phyloP scores from a whole-genome alignment of 2,888 invertebrate genomes.

The Thelaira solivaga region DNA sequence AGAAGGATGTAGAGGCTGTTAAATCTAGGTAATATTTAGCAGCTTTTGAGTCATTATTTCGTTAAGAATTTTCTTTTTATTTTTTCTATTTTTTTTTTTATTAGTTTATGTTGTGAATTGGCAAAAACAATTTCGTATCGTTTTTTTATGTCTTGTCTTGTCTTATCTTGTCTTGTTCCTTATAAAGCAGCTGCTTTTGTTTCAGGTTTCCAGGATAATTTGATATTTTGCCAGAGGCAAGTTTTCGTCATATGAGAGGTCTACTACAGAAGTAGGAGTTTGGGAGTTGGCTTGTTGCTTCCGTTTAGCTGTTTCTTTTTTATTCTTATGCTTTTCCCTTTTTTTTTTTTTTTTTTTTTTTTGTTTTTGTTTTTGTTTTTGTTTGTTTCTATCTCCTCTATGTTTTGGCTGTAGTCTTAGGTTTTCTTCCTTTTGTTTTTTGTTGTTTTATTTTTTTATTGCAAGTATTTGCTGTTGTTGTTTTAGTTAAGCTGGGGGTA shows the following conservation, averaged over 20 bases:
- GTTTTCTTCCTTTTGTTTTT: conserved; percentile 4
- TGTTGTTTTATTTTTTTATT: too few relatives aligned
- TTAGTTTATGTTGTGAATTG: conserved; percentile 26
- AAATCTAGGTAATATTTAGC: conserved; percentile 15
- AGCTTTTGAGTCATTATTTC: conserved; percentile 28
- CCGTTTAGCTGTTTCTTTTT: conserved; percentile 44
- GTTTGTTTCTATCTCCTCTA: neutral
- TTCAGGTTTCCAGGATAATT: conserved; percentile 46
- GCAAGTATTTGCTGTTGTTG: too few relatives aligned
- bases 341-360: neutral
- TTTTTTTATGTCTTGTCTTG: too few relatives aligned
- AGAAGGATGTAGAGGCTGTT: neutral
- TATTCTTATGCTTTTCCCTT: conserved; percentile 5
- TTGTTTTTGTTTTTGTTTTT: too few relatives aligned
- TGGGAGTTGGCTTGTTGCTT: conserved; percentile 58
- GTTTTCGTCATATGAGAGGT: neutral
- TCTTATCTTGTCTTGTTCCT: neutral
- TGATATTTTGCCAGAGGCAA: conserved; percentile 60
- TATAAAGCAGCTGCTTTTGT: conserved; percentile 6
- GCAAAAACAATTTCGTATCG: conserved; percentile 33
- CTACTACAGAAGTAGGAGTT: neutral
- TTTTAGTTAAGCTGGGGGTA: conserved; percentile 38
- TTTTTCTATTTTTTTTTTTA: neutral
- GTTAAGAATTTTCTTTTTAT: neutral
- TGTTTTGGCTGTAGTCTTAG: conserved; percentile 24